Base-by-base conservation (phyloP, 2,113 vertebrate species). In the Opisthocomus hoazin region DNA sequence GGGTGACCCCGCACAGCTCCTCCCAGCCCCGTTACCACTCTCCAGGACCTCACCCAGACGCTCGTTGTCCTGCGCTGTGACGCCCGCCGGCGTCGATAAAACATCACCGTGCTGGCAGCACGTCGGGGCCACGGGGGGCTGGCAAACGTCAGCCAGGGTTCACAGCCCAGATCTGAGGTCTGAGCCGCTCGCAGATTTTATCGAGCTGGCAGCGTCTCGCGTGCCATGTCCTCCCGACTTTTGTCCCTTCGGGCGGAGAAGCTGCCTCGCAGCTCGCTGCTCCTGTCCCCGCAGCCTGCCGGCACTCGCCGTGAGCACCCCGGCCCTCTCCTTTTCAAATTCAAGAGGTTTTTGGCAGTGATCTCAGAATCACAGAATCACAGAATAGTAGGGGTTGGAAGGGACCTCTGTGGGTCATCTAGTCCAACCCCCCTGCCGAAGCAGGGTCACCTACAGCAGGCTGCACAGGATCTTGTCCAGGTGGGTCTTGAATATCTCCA, bases 81-180 rank as follows among this genome's bases (percentile, higher is more conserved):
- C 2, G 2, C 12, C 39, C 4, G 3, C 48, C 1, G 0, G 9
- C 16, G 1, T 27, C 3, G 4, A 9, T 4, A 16, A 12, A 58
- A 3, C 36, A 29, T 64, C 8, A n/a, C n/a, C n/a, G n/a, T 61
- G 54, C 85, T n/a, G 63, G 64, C 45, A 45, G 74, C 29, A 3
- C 3, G 1, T 0, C 1, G 5, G 34, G 86, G 27, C 13, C 7
- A 7, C 0, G 4, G 5, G 50, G 50, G 26, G 24, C 60, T 43
- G 64, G 51, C n/a, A 46, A 30, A 30, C 0, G 0, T 18, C 84
- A 51, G 80, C 43, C 4, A 13, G 1, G 2, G 22, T 37, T 73
- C 53, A 27, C 34, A 80, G 80, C 51, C 51, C 75, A 65, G 74
- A 54, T 19, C 11, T 46, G 27, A 53, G 34, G 29, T 27, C 87